Evolutionary conservation across 1,140 invertebrate genomes (phyloP).

Genomic region (Batillaria attramentaria): DNA sequence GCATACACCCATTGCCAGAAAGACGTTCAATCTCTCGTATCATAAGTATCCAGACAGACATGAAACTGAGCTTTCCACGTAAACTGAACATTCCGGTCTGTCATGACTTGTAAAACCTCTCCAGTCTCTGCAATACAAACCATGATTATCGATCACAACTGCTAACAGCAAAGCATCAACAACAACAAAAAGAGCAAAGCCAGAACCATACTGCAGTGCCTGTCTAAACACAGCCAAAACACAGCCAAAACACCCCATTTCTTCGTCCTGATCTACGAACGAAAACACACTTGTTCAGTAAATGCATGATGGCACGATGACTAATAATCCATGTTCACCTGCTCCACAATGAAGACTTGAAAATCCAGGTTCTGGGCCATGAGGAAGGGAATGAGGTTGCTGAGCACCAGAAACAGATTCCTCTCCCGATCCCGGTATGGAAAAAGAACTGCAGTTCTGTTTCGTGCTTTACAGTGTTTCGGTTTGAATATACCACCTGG

Average conservation of each 20-base stretch:
- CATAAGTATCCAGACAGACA: too few relatives aligned
- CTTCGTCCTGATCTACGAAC: neutral
- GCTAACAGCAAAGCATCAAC: too few relatives aligned
- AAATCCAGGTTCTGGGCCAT: conserved; percentile 44
- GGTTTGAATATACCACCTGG: conserved; percentile 18
- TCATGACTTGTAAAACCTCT: too few relatives aligned
- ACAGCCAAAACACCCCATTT: neutral
- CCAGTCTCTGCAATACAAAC: too few relatives aligned
- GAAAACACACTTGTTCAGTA: neutral
- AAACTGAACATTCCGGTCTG: too few relatives aligned
- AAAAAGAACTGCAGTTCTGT: conserved; percentile 45
- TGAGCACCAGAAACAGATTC: conserved; percentile 41
- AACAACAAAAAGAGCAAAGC: too few relatives aligned
- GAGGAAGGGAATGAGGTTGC: conserved; percentile 47
- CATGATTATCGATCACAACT: too few relatives aligned
- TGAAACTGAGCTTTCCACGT: too few relatives aligned
- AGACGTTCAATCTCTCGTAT: too few relatives aligned
- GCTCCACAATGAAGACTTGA: conserved; percentile 49
- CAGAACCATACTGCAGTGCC: too few relatives aligned
- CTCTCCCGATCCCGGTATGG: conserved; percentile 47
- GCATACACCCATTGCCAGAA: too few relatives aligned
- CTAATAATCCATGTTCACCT: conserved; percentile 34
- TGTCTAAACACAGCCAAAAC: neutral
- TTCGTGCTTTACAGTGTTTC: conserved; percentile 10
- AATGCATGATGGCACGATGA: neutral